Evolutionary conservation across 2,797 vertebrate genomes (phyloP).

Genomic region (Helostoma temminkii): DNA sequence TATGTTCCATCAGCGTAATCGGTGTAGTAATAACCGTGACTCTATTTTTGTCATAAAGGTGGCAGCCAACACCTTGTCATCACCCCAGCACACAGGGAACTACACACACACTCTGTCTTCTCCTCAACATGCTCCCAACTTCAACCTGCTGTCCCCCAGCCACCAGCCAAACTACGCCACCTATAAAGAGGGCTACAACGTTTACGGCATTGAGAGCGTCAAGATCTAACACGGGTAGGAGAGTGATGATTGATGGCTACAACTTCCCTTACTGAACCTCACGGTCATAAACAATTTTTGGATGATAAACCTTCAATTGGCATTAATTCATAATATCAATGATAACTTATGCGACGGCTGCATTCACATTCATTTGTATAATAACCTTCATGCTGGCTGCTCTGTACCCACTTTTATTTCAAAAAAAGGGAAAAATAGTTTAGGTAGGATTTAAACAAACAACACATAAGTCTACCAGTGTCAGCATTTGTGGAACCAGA

Average conservation of each 20-base stretch:
- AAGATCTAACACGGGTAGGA: constrained; percentile 99
- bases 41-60: constrained; percentile 83
- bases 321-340: neutral
- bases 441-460: neutral
- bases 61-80: constrained; percentile 93
- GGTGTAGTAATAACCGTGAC: constrained; percentile 53
- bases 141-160: constrained; percentile 78
- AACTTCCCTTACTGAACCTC: constrained; percentile 52
- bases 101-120: constrained; percentile 79
- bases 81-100: constrained; percentile 79
- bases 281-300: constrained; percentile 61
- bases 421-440: too few species aligned
- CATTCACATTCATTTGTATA: constrained; percentile 41
- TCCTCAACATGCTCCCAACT: constrained; percentile 77
- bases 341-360: constrained; percentile 12
- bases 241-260: constrained; percentile 86
- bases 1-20: neutral
- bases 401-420: too few species aligned
- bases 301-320: constrained; percentile 2
- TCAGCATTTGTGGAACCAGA: neutral
- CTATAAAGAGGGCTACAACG: constrained; percentile 99
- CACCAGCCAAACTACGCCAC: constrained; percentile 94
- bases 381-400: neutral
- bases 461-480: neutral
- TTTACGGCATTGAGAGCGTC: constrained; percentile 99